Evolutionary conservation across 2,888 invertebrate genomes (phyloP), one percentile per base, ranked within the genome.

Genomic region (Synergus laeviventris): DNA sequence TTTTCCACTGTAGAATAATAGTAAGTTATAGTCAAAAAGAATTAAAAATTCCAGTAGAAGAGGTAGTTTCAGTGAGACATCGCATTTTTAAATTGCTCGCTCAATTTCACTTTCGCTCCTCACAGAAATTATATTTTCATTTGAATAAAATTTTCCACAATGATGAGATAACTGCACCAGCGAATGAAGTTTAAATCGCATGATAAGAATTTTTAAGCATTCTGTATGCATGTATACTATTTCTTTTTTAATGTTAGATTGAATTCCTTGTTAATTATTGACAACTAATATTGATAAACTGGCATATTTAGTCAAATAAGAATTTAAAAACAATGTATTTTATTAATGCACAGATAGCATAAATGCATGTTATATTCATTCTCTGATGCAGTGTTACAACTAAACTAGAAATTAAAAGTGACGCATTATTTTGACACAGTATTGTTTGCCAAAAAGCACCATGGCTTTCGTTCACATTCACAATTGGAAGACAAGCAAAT

Each of bases 171-270:
- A 31, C n/a, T 70, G 70, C 31, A 70, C 21, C 70, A 70, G 70
- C n/a, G 45, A 70, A 70, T 70, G 70, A 70, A 70, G 31, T n/a
- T 70, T n/a, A 24, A 7, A 70, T 24, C 54, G 54, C 18, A 54
- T 54, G 54, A n/a, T 54, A 11, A 54, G 11, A 54, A 54, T 18
- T 9, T 18, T 2, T 3, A 54, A 18, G 18, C 9, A 54, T 18
- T 18, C 18, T 7, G n/a, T n/a, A 11, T 18, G 54, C 54, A 54
- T 8, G 54, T n/a, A 54, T 54, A 54, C 18, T 54, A 42, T 42
- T 14, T 12, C n/a, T 14, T 3, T 45, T 45, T 45, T 5, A 3
- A 3, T 45, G 42, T 16, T 16, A 9, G 49, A 39, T 11, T 11
- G 9, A 2, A 49, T n/a, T 2, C 7, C 7, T 2, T 9, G 1